Evolutionary conservation across 2,113 vertebrate genomes (phyloP).

Genomic region (Ovibos moschatus): DNA sequence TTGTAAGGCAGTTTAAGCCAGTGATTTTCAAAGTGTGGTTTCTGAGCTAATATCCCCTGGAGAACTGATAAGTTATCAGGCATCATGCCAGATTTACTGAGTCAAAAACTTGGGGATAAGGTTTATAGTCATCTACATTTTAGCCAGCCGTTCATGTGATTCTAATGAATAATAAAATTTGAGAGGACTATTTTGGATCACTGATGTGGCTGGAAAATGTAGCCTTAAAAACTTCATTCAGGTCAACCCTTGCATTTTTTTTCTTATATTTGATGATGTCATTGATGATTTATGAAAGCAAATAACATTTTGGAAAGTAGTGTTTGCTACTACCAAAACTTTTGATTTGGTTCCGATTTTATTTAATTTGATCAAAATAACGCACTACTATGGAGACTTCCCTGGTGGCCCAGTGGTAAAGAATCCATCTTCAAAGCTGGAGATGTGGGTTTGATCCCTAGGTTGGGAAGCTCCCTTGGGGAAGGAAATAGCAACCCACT

Average conservation of each 20-base stretch:
- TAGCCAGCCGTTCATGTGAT: not conserved
- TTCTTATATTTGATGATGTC: not conserved
- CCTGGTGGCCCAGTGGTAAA: not conserved
- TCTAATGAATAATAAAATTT: not conserved
- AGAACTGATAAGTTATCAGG: not conserved
- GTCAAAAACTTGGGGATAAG: not conserved
- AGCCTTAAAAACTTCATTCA: not conserved
- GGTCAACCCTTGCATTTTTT: not conserved
- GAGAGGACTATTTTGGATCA: not conserved
- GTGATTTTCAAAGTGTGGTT: not conserved
- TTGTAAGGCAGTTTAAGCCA: not conserved
- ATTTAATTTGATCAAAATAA: conserved; percentile 21
- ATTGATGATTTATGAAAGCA: not conserved
- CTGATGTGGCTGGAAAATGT: not conserved
- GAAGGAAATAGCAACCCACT: not conserved
- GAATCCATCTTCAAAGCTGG: not conserved
- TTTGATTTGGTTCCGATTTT: not conserved
- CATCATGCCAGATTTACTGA: not conserved
- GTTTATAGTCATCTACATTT: not conserved
- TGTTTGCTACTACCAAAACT: not conserved
- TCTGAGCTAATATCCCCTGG: not conserved
- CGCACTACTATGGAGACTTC: not conserved
- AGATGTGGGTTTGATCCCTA: not conserved
- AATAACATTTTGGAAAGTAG: not conserved
- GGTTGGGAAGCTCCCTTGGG: not conserved